Evolutionary conservation across 1,140 invertebrate species (phyloP), one percentile per base, ranked within the genome.

Genomic region (Archivesica marissinica): DNA sequence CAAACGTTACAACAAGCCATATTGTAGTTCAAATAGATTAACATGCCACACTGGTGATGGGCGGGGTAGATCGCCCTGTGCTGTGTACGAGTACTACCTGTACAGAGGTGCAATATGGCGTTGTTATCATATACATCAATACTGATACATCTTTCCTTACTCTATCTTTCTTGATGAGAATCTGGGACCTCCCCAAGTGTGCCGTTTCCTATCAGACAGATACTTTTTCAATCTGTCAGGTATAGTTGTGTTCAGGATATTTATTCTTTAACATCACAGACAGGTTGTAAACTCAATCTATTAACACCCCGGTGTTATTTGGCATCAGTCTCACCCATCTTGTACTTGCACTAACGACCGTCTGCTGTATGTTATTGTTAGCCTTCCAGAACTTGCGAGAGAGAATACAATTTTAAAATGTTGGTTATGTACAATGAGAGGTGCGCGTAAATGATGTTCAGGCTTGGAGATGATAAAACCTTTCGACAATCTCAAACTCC

Each of bases 221-320:
- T 33, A 28, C 23, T 47, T 41, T 72, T 72, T 47, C 68, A 72
- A 39, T 25, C 68, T 72, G 68, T 47, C 68, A 47, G 68, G n/a
- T 50, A 11, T n/a, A 30, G 41, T 15, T 33, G 50, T 72, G 9
- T 50, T 44, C n/a, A 7, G 1, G 41, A 50, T 72, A 50, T 72
- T 72, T 72, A 72, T 72, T 64, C 39, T 72, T 47, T 9, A 72
- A 28, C 39, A 50, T 47, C 28, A 47, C 25, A 52, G 44, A 33
- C 68, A 50, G 68, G 39, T 72, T 47, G 68, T 72, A 72, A 72
- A 72, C 68, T 47, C 28, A 30, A 17, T n/a, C 50, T 50, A 72
- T 72, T 44, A 72, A 28, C 68, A 72, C 68, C 68, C 68, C 25
- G 68, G 7, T 47, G 68, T 47, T 72, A 47, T 25, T 72, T 72